Evolutionary conservation across 2,797 vertebrate species (phyloP), one percentile per base, ranked within the genome.

Genomic region (Discoglossus pictus): DNA sequence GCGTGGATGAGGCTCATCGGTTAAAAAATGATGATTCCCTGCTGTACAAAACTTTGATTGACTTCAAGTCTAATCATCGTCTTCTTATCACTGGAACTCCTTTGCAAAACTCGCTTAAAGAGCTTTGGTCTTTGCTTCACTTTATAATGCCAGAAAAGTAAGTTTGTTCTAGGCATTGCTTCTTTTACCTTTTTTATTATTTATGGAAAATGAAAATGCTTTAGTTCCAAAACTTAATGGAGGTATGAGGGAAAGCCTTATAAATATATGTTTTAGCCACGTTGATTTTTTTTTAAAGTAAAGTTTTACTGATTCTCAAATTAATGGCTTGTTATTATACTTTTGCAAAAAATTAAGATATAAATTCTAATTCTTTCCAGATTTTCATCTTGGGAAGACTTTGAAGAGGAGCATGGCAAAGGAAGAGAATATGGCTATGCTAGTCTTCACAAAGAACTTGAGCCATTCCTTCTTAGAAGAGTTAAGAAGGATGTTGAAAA

Each of bases 81-180:
- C 97, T 99, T 50, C 91, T 99, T 40, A 99, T 99, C 84, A 99
- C 97, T 58, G 97, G 97, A 82, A 99, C 97, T 0, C 97, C 97
- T 36, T 84, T 99, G 54, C 97, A 99, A 84, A 99, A 99, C 79
- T 99, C 97, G 1, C 91, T 99, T 20, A 99, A 98, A 82, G 97
- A 99, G 74, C 93, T 99, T 21, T 99, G 97, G 97, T 99, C 97
- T 56, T 84, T 99, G 66, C 83, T 99, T 63, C 97, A 95, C 82
- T 99, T 99, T 91, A 99, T 99, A 72, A 99, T 99, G 97, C 95
- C 96, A 21, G 95, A 98, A 79, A 99, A 99, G 97, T 99, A 95
- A 76, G 94, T 58, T 62, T 46, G n/a, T 43, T n/a, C n/a, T n/a
- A n/a, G n/a, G 27, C 8, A 31, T n/a, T n/a, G n/a, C n/a, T n/a